A percentile compares a stretch with the other conserved stretches of the same genome.
These are phyloP conservation scores for Aselliscus stoliczkanus DNA, from an alignment of 2,797 vertebrate genomes.

Conservation along the genomic window DNA sequence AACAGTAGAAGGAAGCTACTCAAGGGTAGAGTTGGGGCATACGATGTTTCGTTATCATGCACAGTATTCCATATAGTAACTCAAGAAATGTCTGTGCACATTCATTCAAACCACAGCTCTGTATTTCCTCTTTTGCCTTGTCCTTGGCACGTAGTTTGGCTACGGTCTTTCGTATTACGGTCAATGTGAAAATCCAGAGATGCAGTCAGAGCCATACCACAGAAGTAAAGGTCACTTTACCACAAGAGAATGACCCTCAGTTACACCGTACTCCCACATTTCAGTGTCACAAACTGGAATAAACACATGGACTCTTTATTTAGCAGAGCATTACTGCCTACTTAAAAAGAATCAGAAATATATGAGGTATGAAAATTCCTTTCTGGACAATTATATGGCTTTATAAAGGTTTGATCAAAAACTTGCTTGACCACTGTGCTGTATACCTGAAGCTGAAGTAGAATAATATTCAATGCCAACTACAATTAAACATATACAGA, in stretches of 20 bases:
- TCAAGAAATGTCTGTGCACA: background rate
- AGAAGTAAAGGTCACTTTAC: background rate
- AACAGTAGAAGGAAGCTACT: background rate
- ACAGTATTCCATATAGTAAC: background rate
- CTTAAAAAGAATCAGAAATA: background rate
- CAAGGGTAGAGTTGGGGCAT: no score
- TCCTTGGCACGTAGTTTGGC: background rate
- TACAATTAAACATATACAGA: no score
- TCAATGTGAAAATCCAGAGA: background rate
- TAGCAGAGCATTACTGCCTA: background rate
- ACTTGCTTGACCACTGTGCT: no score
- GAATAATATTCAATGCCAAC: no score
- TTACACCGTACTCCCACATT: background rate
- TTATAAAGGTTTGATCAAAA: background rate
- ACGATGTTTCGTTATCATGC: background rate
- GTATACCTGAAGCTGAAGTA: no score
- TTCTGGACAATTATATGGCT: background rate
- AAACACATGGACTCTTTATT: background rate
- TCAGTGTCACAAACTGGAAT: background rate
- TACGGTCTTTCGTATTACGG: rapidly evolving
- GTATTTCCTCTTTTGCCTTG: background rate
- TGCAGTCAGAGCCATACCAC: background rate
- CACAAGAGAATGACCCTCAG: background rate
- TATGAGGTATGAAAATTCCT: background rate
- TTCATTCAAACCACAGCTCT: background rate